Evolutionary conservation across 2,888 invertebrate species (phyloP), one percentile per base, ranked within the genome.

Genomic region (Yponomeuta malinellus): DNA sequence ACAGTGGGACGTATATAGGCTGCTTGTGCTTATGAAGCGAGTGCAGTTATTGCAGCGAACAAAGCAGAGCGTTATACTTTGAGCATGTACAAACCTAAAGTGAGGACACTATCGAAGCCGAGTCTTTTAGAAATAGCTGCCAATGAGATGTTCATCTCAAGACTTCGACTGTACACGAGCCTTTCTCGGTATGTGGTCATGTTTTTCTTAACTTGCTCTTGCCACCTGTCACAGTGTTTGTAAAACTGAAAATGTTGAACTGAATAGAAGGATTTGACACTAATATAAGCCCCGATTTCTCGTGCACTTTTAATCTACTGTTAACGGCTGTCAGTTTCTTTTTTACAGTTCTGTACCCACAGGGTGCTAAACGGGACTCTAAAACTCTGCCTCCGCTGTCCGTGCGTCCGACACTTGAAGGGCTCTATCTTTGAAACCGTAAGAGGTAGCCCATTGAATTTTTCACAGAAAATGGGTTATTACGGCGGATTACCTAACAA

Each of bases 171-270:
- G 85, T 94, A 95, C 77, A 90, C 84, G 64, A 83, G 83, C 78
- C 89, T 96, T 94, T 96, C 94, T 78, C 82, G 82, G 79, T 93
- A 92, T 71, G 95, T 93, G 71, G 88, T 86, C 72, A 94, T 93
- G 88, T 95, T 95, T 82, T 94, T 93, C 84, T 96, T 94, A 74
- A 96, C 94, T 86, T 95, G 93, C 79, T 86, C 88, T 84, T 89
- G 91, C 96, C 96, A 96, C 82, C 93, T 94, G 78, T 93, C 88
- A 90, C 96, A 96, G 76, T 93, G 90, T 92, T 96, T 96, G 90
- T 96, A 96, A 93, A 96, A 96, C 96, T 96, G 89, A 80, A 94
- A 93, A 84, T 81, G 81, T 78, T 82, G 81, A 84, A 84, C 81
- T 78, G n/a, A 82, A 74, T 80, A 75, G 78, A 80, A 77, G 74